Evolutionary conservation across 2,113 vertebrate species (phyloP).

Genomic region (Platichthys stellatus): DNA sequence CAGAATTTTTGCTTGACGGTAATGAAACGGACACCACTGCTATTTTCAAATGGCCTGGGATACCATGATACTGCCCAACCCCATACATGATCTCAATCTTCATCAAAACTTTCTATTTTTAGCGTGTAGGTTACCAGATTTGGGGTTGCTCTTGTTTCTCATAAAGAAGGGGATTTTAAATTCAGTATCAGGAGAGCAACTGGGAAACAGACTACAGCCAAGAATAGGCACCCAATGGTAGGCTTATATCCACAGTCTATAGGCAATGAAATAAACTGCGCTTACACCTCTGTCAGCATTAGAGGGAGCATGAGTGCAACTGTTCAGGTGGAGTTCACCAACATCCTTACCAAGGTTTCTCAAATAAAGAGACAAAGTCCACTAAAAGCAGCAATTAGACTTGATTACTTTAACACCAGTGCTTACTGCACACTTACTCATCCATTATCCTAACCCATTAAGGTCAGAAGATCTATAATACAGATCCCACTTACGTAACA

Average conservation of each 20-base stretch:
- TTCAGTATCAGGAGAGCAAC: background rate
- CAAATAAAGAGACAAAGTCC: slow-evolving; percentile 35
- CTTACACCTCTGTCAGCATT: background rate
- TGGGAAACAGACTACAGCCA: background rate
- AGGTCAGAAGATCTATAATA: slow-evolving; percentile 5
- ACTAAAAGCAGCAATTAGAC: slow-evolving; percentile 52
- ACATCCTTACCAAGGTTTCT: slow-evolving; percentile 4
- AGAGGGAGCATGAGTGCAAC: slow-evolving; percentile 37
- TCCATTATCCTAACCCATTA: slow-evolving; percentile 39
- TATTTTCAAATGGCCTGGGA: background rate
- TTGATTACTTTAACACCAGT: slow-evolving; percentile 48
- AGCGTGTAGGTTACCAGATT: background rate
- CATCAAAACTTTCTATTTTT: background rate
- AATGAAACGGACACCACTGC: background rate
- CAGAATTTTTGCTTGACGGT: background rate
- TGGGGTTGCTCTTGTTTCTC: background rate
- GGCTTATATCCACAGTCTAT: background rate
- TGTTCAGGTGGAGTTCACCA: slow-evolving; percentile 21
- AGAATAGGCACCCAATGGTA: background rate
- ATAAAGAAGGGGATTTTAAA: background rate
- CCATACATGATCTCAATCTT: background rate
- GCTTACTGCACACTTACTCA: slow-evolving; percentile 9
- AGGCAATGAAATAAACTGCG: slow-evolving; percentile 34
- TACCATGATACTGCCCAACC: background rate
- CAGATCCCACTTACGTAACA: background rate